Conservation (phyloP, 1,140 invertebrate species). For the Ylistrum balloti region DNA sequence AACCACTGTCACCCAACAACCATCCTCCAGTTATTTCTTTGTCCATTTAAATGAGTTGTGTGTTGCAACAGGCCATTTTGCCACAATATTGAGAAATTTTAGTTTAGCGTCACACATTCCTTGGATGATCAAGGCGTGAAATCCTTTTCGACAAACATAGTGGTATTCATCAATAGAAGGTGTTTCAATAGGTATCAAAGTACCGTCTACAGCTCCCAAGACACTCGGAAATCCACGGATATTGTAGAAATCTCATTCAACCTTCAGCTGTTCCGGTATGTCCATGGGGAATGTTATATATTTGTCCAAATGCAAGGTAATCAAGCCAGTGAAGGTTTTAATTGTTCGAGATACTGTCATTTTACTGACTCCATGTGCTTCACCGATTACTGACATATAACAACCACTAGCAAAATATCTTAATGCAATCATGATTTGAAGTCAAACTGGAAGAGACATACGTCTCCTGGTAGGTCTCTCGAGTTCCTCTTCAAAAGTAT, state of each 20-base stretch:
- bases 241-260: slow-evolving; percentile 2
- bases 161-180: slow-evolving; percentile 44
- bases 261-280: neutral
- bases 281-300: slow-evolving; percentile 16
- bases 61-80: no score
- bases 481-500: no score
- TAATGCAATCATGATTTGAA: slow-evolving; percentile 41
- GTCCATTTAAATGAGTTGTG: no score
- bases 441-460: no score
- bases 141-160: no score
- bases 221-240: slow-evolving; percentile 48
- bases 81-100: no score
- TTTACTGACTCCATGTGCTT: slow-evolving; percentile 44
- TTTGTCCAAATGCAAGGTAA: neutral
- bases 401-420: slow-evolving; percentile 14
- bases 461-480: no score
- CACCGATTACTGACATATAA: slow-evolving; percentile 17
- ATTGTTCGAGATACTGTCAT: slow-evolving; percentile 13
- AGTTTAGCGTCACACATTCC: no score
- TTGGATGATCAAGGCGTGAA: no score
- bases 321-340: no score
- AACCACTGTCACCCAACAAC: no score
- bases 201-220: slow-evolving; percentile 46
- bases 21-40: no score
- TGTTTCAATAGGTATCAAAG: slow-evolving; percentile 47